Evolutionary conservation across 2,113 vertebrate species (phyloP).

Genomic region (Pipa parva): DNA sequence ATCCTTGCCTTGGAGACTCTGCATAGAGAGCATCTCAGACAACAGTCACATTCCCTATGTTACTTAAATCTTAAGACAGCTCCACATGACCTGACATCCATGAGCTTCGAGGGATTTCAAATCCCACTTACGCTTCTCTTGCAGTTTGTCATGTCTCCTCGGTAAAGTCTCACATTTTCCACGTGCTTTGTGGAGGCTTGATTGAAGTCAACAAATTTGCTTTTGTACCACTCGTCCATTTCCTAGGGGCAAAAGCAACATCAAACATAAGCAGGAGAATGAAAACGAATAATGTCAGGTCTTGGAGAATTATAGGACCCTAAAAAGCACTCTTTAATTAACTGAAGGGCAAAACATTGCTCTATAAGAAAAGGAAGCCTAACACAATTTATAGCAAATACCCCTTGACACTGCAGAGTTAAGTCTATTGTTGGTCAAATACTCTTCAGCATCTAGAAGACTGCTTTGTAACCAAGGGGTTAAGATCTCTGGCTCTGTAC

Average conservation of each 20-base stretch:
- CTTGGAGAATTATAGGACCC: slow-evolving; percentile 33
- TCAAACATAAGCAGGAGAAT: slow-evolving; percentile 34
- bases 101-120: slow-evolving; percentile 62
- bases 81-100: slow-evolving; percentile 60
- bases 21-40: slow-evolving; percentile 44
- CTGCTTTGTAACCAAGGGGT: background rate
- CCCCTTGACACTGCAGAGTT: background rate
- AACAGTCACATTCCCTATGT: slow-evolving; percentile 61
- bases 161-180: slow-evolving; percentile 61
- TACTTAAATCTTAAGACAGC: slow-evolving; percentile 58
- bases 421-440: background rate
- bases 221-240: slow-evolving; percentile 74
- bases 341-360: background rate
- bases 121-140: slow-evolving; percentile 74
- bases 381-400: background rate
- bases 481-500: background rate
- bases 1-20: background rate
- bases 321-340: slow-evolving; percentile 27
- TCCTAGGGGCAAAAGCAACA: slow-evolving; percentile 58
- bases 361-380: background rate
- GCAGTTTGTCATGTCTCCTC: slow-evolving; percentile 58
- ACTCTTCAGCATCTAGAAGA: background rate
- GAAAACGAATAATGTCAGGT: slow-evolving; percentile 52
- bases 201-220: slow-evolving; percentile 73
- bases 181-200: slow-evolving; percentile 66